These are phyloP conservation scores for Hiodon tergisus DNA, from an alignment of 2,113 vertebrate genomes.

Conservation along the genomic window DNA sequence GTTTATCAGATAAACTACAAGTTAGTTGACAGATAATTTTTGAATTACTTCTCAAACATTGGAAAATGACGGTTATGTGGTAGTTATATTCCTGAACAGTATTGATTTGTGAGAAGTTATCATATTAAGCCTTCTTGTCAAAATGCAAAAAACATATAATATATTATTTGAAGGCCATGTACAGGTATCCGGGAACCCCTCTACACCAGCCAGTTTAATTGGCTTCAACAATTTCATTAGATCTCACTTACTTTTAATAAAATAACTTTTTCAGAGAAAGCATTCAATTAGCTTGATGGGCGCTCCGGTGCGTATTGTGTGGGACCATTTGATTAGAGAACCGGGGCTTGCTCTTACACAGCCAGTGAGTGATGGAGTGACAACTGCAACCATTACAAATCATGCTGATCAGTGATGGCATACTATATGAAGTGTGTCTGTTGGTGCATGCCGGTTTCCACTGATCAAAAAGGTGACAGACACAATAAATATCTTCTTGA, in stretches of 20 bases:
- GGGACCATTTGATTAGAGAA: slow-evolving; percentile 13
- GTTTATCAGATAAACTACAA: no score
- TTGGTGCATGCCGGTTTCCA: neutral
- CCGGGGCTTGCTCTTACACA: slow-evolving; percentile 6
- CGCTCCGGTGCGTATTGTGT: slow-evolving; percentile 3
- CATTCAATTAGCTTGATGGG: slow-evolving; percentile 28
- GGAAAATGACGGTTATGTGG: slow-evolving; percentile 31
- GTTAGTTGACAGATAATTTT: no score
- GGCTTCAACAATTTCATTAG: slow-evolving; percentile 14
- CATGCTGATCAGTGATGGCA: neutral
- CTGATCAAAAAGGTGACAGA: slow-evolving; percentile 1
- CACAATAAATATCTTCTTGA: neutral
- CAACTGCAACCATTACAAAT: slow-evolving; percentile 10
- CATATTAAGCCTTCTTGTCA: slow-evolving; percentile 23
- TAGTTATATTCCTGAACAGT: slow-evolving; percentile 30
- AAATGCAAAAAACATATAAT: slow-evolving; percentile 22
- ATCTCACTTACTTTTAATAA: slow-evolving; percentile 10
- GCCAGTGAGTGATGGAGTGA: slow-evolving; percentile 14
- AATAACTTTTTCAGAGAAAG: slow-evolving; percentile 2
- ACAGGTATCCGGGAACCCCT: slow-evolving; percentile 22
- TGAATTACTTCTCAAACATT: no score
- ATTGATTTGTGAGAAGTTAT: slow-evolving; percentile 28
- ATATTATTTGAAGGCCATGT: slow-evolving; percentile 39
- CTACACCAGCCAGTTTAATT: neutral
- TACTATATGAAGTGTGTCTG: neutral